Conservation (phyloP, 2,797 vertebrate species). For the Crax fasciolata region DNA sequence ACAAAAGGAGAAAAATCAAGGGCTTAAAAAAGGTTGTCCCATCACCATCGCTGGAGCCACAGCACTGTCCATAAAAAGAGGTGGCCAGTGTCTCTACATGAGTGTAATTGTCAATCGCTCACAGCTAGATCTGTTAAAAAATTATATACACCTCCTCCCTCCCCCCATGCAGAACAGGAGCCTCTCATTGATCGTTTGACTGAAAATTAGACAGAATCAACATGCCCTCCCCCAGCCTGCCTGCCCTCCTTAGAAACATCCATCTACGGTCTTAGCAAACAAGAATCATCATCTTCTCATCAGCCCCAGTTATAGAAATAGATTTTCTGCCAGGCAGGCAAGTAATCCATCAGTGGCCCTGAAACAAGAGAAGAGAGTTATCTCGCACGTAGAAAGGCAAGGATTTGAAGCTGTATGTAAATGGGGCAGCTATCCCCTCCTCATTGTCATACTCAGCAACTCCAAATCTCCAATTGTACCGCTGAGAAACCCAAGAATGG, state of each 20-base stretch:
- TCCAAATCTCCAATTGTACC: not conserved
- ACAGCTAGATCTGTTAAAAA: not conserved
- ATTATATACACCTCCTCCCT: not conserved
- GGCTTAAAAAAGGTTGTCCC: slow-evolving; percentile 38
- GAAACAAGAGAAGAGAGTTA: slow-evolving; percentile 52
- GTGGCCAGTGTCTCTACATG: not conserved
- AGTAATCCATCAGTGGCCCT: slow-evolving; percentile 97
- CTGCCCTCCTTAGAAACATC: slow-evolving; percentile 16
- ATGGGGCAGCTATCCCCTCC: not conserved
- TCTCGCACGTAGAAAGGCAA: not conserved
- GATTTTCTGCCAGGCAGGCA: slow-evolving; percentile 98
- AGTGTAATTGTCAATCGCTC: not conserved
- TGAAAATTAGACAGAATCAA: slow-evolving; percentile 18
- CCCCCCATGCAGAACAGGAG: slow-evolving; percentile 4
- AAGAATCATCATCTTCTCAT: slow-evolving; percentile 44
- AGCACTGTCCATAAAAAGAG: not conserved
- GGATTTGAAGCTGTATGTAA: not conserved
- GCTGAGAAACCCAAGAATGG: not conserved
- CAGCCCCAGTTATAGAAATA: slow-evolving; percentile 99
- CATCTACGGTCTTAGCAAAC: not conserved
- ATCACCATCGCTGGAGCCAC: slow-evolving; percentile 6
- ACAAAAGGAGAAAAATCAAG: slow-evolving; percentile 60
- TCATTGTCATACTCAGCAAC: not conserved
- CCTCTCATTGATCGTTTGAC: slow-evolving; percentile 24
- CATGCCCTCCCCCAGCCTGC: slow-evolving; percentile 9